Conservation (phyloP, 2,888 invertebrate genomes). For the Psylliodes chrysocephalus region DNA sequence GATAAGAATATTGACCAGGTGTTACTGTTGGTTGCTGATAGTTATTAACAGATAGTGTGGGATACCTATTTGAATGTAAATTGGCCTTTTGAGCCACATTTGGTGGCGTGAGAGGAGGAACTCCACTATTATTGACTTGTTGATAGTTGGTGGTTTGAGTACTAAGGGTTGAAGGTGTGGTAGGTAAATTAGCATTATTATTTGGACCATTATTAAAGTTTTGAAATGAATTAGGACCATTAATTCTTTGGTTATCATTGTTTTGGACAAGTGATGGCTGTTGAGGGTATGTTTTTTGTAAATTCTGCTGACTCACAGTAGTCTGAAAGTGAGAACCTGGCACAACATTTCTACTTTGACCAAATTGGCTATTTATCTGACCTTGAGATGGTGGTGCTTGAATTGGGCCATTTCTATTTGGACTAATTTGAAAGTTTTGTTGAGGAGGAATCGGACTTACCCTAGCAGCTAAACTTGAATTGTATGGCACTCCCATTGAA, state of each 20-base stretch:
- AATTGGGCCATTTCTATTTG: conserved; percentile 14
- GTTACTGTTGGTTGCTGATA: conserved; percentile 16
- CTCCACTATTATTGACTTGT: conserved; percentile 1
- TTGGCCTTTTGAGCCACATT: conserved; percentile 25
- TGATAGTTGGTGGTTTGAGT: not conserved
- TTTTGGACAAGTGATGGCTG: conserved; percentile 9
- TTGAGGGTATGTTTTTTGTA: conserved; percentile 7
- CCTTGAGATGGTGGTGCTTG: not conserved
- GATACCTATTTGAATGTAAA: conserved; percentile 40
- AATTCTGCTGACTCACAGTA: conserved; percentile 1
- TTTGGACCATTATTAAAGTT: conserved; percentile 14
- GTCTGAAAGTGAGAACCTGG: not conserved
- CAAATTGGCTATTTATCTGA: conserved; percentile 8
- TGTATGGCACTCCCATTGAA: conserved; percentile 1
- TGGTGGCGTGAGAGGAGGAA: conserved; percentile 3
- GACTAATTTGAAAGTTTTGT: conserved; percentile 22
- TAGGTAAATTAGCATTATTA: conserved; percentile 5
- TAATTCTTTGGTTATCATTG: conserved; percentile 27
- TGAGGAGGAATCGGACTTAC: conserved; percentile 19
- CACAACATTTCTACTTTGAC: not conserved
- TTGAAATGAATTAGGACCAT: not conserved
- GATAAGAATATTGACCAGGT: conserved; percentile 7
- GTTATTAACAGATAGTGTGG: conserved; percentile 22
- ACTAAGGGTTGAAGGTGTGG: not conserved
- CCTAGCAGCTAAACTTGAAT: not conserved